A percentile compares a stretch with the other conserved stretches of the same genome.
These are phyloP conservation scores for Gobio occitaniae DNA, from an alignment of 2,797 vertebrate species.

Conservation along the genomic window DNA sequence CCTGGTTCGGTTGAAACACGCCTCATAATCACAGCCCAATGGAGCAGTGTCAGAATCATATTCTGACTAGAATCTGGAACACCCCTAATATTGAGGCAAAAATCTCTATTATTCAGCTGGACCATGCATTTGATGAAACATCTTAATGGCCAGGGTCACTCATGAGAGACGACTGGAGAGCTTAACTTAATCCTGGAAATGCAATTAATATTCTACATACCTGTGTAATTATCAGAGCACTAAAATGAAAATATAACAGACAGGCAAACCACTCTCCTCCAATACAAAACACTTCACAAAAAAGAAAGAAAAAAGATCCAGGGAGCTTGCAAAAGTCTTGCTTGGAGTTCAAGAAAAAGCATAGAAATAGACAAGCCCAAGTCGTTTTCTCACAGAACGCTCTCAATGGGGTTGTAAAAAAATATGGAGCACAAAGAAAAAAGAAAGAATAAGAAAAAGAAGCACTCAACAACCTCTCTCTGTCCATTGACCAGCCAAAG, in stretches of 20 bases:
- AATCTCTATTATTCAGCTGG: constrained; percentile 54
- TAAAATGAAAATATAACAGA: constrained; percentile 61
- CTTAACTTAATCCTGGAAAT: constrained; percentile 62
- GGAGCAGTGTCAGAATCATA: too few relatives aligned
- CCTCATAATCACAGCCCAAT: too few relatives aligned
- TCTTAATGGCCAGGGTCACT: constrained; percentile 55
- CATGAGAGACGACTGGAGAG: constrained; percentile 56
- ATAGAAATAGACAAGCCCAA: constrained; percentile 69
- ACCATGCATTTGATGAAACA: constrained; percentile 50
- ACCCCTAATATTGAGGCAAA: constrained; percentile 5
- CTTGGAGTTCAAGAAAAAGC: constrained; percentile 61
- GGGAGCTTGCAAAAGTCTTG: constrained; percentile 10
- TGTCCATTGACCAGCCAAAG: constrained; percentile 89
- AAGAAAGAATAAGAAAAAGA: constrained; percentile 36
- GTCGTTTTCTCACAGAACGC: constrained; percentile 69
- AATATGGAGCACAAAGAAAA: constrained; percentile 23
- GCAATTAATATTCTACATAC: constrained; percentile 65
- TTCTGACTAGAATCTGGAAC: background rate
- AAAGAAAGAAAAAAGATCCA: background rate
- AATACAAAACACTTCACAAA: constrained; percentile 28
- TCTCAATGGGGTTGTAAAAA: constrained; percentile 59
- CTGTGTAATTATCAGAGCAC: constrained; percentile 60
- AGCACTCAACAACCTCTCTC: constrained; percentile 70
- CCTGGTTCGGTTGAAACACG: too few relatives aligned
- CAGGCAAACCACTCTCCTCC: constrained; percentile 18